Base-by-base conservation (phyloP, 2,797 vertebrate species). In the Thaleichthys pacificus region DNA sequence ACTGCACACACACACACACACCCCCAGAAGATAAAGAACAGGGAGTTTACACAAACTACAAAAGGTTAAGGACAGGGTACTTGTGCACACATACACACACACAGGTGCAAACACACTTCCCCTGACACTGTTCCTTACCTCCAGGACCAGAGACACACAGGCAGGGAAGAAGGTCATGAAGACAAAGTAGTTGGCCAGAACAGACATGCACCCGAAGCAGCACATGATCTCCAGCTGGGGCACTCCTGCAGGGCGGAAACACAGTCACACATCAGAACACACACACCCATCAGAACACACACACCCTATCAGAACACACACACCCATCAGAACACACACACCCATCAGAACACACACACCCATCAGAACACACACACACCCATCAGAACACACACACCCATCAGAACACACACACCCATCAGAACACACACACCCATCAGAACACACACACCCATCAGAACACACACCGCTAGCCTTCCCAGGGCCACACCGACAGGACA, bases 101-200 rank as follows among this genome's bases (percentile, higher is more conserved):
- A 30, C 15, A 56, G 19, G 30, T 24, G 24, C 24, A 24, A 24
- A 24, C 24, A 58, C 21, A 26, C 32, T 21, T 19, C 4, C 30
- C 21, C 24, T 15, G 35, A 12, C 19, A 11, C 65, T 24, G 14
- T 4, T 1, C 24, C 77, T 84, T 72, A 91, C 90, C 91, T 91
- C 91, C 62, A 91, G 83, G 14, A 91, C 91, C 66, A 99, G 89
- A 3, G 97, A 99, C 70, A 99, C 97, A 38, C 97, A 99, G 3
- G 97, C 97, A 22, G 97, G 97, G 88, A 98, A 99, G 89, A 99
- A 98, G 17, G 97, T 99, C 97, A 99, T 97, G 82, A 99, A 99
- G 81, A 97, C 97, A 42, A 99, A 95, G 87, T 99, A 99, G 90
- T 99, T 99, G 87, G 97, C 97, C 75, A 99, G 91, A 77, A 99